These are phyloP conservation scores for Leuciscus idus DNA, from an alignment of 2,113 vertebrate genomes.

Conservation along the genomic window DNA sequence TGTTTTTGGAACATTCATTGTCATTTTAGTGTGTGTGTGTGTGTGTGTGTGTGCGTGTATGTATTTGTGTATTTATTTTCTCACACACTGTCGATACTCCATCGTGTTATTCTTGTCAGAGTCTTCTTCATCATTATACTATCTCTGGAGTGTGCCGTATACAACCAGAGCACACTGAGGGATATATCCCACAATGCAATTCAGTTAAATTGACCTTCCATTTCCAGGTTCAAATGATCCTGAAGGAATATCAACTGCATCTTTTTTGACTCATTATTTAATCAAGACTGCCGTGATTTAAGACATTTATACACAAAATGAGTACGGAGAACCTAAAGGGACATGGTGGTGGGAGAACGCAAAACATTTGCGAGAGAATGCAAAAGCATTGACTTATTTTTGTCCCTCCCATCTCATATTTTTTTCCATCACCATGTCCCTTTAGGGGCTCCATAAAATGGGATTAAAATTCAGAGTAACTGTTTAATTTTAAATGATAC, in stretches of 20 bases:
- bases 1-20: neutral
- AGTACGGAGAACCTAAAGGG: no score
- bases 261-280: neutral
- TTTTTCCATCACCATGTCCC: no score
- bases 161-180: neutral
- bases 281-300: neutral
- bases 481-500: neutral
- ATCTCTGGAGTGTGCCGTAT: neutral
- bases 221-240: neutral
- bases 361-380: no score
- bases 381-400: no score
- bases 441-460: no score
- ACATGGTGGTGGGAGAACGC: no score
- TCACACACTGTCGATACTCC: neutral
- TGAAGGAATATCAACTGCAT: neutral
- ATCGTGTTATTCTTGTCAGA: neutral
- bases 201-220: neutral
- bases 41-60: slow-evolving; percentile 9
- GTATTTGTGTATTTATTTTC: neutral
- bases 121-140: neutral
- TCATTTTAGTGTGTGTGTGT: slow-evolving; percentile 5
- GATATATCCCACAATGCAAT: neutral
- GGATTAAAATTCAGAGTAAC: neutral
- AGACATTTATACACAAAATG: neutral
- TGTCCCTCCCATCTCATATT: no score